These are phyloP conservation scores for Lichenostomus cassidix DNA, from an alignment of 2,113 vertebrate genomes.

Conservation along the genomic window DNA sequence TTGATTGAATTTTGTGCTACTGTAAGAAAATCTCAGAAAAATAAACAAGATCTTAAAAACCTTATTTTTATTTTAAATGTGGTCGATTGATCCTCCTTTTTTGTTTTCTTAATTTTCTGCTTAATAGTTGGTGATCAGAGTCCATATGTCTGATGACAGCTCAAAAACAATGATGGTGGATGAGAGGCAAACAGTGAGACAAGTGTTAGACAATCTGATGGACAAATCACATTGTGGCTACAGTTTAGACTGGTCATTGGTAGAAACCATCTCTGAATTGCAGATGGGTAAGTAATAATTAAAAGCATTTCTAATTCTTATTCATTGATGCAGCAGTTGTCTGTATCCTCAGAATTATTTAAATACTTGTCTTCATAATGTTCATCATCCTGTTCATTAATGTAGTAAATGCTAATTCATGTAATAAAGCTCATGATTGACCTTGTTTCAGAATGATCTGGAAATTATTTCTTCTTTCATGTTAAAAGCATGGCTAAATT, in stretches of 20 bases:
- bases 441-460: neutral
- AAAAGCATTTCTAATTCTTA: neutral
- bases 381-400: neutral
- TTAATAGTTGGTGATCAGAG: conserved; percentile 91
- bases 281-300: conserved; percentile 89
- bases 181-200: conserved; percentile 94
- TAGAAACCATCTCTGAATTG: conserved; percentile 93
- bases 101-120: neutral
- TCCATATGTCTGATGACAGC: conserved; percentile 98
- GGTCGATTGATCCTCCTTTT: neutral
- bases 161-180: conserved; percentile 99
- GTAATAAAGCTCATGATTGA: neutral
- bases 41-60: neutral
- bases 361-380: neutral
- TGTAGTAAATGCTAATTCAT: neutral
- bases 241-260: conserved; percentile 95
- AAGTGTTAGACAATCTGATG: conserved; percentile 95
- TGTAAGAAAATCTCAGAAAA: neutral
- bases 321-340: neutral
- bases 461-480: neutral
- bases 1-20: neutral
- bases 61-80: neutral
- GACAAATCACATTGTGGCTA: conserved; percentile 97
- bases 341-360: neutral
- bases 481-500: neutral